Percentiles rank a stretch among this genome's conserved stretches.
Conservation (phyloP, 2,888 invertebrate species). For the Drosophila flavopinicola region DNA sequence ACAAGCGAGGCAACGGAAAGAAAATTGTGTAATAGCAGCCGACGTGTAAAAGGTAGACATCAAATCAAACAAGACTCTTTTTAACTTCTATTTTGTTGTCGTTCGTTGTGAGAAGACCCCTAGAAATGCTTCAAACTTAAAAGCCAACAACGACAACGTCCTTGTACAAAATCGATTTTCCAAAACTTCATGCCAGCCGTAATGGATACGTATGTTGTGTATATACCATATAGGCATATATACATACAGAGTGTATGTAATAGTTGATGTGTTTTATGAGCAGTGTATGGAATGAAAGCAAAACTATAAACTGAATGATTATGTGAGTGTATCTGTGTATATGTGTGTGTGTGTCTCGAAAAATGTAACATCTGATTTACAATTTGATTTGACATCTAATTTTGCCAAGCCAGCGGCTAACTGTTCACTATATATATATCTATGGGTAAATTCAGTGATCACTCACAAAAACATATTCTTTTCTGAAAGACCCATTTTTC, state of each 20-base stretch:
- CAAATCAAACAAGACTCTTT: conserved; percentile 36
- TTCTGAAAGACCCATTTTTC: no score
- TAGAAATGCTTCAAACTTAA: conserved; percentile 21
- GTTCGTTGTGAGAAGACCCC: conserved; percentile 26
- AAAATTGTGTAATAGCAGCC: conserved; percentile 71
- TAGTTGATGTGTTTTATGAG: conserved; percentile 33
- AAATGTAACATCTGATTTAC: conserved; percentile 17
- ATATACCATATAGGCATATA: conserved; percentile 25
- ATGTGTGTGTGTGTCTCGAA: no score
- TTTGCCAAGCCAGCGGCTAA: no score
- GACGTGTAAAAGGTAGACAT: conserved; percentile 76
- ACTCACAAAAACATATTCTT: no score
- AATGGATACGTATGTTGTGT: conserved; percentile 49
- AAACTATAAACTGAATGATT: conserved; percentile 18
- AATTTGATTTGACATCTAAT: conserved; percentile 56
- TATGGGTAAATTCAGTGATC: no score
- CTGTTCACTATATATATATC: no score
- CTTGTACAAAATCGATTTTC: conserved; percentile 83
- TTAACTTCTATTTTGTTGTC: conserved; percentile 28
- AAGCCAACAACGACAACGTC: conserved; percentile 69
- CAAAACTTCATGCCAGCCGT: conserved; percentile 77
- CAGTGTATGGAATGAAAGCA: conserved; percentile 16
- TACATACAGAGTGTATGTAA: conserved; percentile 22
- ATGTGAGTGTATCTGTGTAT: conserved; percentile 23
- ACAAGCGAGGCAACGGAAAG: conserved; percentile 51